Conservation (phyloP, 2,113 vertebrate species). For the Takifugu flavidus region DNA sequence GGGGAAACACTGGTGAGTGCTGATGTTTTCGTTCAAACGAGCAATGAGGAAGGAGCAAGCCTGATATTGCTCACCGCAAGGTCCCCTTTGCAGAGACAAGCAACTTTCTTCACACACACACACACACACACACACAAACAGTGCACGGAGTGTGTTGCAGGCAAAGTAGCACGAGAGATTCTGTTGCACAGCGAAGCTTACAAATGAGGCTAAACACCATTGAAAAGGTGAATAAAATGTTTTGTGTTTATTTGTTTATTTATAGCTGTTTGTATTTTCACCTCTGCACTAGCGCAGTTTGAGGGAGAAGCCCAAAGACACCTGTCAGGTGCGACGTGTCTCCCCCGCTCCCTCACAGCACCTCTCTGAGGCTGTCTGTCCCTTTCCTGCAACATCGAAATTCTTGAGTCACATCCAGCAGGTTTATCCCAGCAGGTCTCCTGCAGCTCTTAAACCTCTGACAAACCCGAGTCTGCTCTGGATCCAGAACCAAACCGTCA, state of each 20-base stretch:
- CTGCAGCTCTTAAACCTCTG: constrained; percentile 14
- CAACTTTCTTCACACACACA: constrained; percentile 37
- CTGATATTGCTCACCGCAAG: constrained; percentile 59
- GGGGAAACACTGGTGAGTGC: constrained; percentile 61
- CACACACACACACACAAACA: constrained; percentile 1
- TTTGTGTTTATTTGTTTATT: too few species aligned
- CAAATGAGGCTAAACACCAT: background rate
- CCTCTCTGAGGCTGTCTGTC: background rate
- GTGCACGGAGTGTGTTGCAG: constrained; percentile 23
- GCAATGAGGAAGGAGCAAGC: constrained; percentile 58
- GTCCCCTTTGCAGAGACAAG: constrained; percentile 57
- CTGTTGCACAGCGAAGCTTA: constrained; percentile 15
- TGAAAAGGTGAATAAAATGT: background rate
- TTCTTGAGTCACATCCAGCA: constrained; percentile 13
- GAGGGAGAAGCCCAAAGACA: constrained; percentile 24
- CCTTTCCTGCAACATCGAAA: background rate
- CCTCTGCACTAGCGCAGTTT: background rate
- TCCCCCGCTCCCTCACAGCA: too few species aligned
- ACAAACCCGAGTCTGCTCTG: constrained; percentile 22
- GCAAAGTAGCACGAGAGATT: constrained; percentile 16
- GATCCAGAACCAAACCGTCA: constrained; percentile 14
- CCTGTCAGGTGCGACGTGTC: constrained; percentile 1
- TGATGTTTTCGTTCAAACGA: constrained; percentile 54
- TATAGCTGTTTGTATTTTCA: too few species aligned
- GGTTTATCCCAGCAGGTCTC: constrained; percentile 40